Percentiles rank a stretch among this genome's conserved stretches.
phyloP scores from a whole-genome alignment of 2,888 invertebrate genomes.

The Pheosia tremula region DNA sequence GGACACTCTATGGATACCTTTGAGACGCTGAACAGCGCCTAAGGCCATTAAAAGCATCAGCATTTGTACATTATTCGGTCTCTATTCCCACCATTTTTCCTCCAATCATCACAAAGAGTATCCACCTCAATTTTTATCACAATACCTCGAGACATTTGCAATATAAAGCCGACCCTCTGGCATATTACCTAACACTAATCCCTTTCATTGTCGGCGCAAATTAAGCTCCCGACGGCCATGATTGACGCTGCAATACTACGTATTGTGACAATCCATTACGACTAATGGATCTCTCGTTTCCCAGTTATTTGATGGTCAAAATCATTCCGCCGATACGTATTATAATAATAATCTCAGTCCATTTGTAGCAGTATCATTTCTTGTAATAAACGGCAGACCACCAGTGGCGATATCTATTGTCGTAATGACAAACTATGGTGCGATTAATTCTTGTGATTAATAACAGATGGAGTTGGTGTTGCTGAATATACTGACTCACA shows the following conservation, averaged over 20 bases:
- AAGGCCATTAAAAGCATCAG: no score
- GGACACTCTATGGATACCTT: no score
- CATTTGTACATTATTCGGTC: background rate
- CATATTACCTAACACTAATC: conserved; percentile 45
- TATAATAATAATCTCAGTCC: conserved; percentile 18
- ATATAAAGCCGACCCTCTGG: conserved; percentile 33
- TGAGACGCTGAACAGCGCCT: no score
- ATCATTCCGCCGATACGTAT: conserved; percentile 15
- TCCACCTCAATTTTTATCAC: conserved; percentile 1
- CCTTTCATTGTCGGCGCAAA: conserved; percentile 51
- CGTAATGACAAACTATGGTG: conserved; percentile 24
- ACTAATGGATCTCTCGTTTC: conserved; percentile 52
- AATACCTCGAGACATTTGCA: conserved; percentile 25
- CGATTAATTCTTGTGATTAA: conserved; percentile 23
- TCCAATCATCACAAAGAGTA: background rate
- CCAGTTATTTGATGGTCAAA: conserved; percentile 47
- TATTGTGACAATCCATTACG: conserved; percentile 60
- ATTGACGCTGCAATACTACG: conserved; percentile 53
- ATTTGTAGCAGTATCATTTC: conserved; percentile 14
- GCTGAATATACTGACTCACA: conserved; percentile 14
- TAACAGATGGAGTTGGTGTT: conserved; percentile 12
- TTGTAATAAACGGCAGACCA: conserved; percentile 21
- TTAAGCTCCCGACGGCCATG: conserved; percentile 46
- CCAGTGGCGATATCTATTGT: conserved; percentile 9
- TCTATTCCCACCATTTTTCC: background rate